Evolutionary conservation across 2,797 vertebrate species (phyloP), one percentile per base, ranked within the genome.

Genomic region (Sebastes diploproa): DNA sequence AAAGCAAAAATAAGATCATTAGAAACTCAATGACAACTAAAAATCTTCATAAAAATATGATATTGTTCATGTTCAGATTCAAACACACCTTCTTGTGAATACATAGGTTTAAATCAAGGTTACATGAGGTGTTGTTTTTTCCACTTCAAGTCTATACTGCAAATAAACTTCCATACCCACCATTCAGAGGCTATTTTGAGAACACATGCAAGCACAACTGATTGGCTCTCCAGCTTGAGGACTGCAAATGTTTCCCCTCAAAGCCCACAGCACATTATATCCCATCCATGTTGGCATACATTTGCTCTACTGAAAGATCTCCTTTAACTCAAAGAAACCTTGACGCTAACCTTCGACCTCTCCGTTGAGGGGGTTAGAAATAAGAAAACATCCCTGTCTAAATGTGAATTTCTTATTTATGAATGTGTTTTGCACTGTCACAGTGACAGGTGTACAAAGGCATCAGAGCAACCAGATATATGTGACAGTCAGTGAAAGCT

Each of bases 121-220:
- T 16, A 1, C 52, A 22, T 3, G 7, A 65, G 38, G 22, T 52
- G 46, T 0, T 77, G 61, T 84, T 82, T 84, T 82, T 82, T 54
- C 77, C 72, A 64, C 71, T 77, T 83, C 4, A 66, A 81, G 67
- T 25, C 30, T 46, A 6, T 42, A n/a, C 65, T 81, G 68, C 74
- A 85, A 90, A 84, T 87, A 87, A 84, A 90, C 83, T 65, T 83
- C 77, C 87, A 84, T 77, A 77, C 30, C 83, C 86, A 82, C 82
- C 72, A 83, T 81, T 78, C 85, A 80, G 69, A 54, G 70, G 72
- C 82, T 94, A 92, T 93, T 93, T 92, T 88, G 70, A 88, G 88
- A 89, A 73, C 79, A 75, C 81, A 82, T 78, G 76, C 73, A 36
- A 46, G 75, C 75, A 32, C 79, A 77, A 83, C 42, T 82, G 77